Base-by-base conservation (phyloP, 2,797 vertebrate genomes). In the Apogon hyalosoma region DNA sequence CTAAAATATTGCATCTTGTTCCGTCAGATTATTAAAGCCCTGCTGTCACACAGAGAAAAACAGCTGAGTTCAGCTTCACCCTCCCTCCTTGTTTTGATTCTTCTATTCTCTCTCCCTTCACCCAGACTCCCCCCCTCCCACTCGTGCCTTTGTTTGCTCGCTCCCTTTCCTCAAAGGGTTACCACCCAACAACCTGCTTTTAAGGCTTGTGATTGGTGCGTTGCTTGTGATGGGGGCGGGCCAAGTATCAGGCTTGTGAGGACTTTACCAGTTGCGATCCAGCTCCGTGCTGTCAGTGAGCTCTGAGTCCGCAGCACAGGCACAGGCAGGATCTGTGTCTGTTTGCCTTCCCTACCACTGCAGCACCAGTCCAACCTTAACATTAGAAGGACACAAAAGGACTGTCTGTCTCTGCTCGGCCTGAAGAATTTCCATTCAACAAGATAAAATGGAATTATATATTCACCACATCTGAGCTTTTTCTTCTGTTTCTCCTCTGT, bases 81-180 rank as follows among this genome's bases (percentile, higher is more conserved):
- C 60, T 71, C 48, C 73, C 53, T 65, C 19, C 59, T 72, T 80
- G 69, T 85, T 87, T 78, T 84, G 40, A 57, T 80, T 72, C 57
- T 56, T 24, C 69, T 60, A 21, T 69, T 53, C 69, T 46, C 52
- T 54, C 53, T 45, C 63, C 67, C 63, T 70, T 72, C 66, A 75
- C 71, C 79, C 79, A 58, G 69, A 69, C 65, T 58, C 60, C 61
- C 50, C n/a, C 59, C 69, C 72, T 81, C 78, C 80, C 79, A 75
- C 64, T 41, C 4, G 58, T 19, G 74, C 84, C 90, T 93, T 92
- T 93, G 92, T 93, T 92, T 90, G 77, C 79, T 64, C 72, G 75
- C 77, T 88, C 66, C 63, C 77, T 80, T 85, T 73, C 76, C 78
- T 85, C 7, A 11, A 75, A 79, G 72, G 84, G 88, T 92, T 87